Evolutionary conservation across 1,140 invertebrate species (phyloP), one percentile per base, ranked within the genome.

Genomic region (Pseudomyrmex sp.): DNA sequence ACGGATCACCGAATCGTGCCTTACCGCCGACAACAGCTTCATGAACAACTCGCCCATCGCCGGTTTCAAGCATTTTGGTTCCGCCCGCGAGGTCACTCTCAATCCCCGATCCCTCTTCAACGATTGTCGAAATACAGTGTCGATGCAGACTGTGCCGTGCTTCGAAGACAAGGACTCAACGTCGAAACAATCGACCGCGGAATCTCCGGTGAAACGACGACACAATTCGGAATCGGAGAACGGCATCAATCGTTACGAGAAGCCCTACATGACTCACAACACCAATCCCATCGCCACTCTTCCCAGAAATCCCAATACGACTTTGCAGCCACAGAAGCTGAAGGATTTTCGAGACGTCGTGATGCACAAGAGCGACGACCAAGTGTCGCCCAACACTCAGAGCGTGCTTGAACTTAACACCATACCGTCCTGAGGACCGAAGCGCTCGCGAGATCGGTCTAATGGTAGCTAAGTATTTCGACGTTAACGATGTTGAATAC

Each of bases 211-310:
- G 0, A 94, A 94, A 58, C 86, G 92, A 52, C 85, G 93, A 8
- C 91, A 94, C 50, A 94, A 93, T 44, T 94, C 93, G 1, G 94
- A 94, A 66, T 94, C 93, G 4, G 94, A 94, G 23, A 92, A 93
- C 18, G 90, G 92, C 0, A 91, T 92, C 4, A 87, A 92, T 73
- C 75, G 75, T 12, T 85, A 73, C 44, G 93, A 92, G 5, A 88
- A 88, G 5, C 68, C 80, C 1, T 84, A 80, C 2, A 91, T 89
- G 56, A 86, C 85, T 3, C 87, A 89, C 44, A 90, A 92, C 26
- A 92, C 90, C 35, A 93, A 94, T 85, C 93, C 93, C 0, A 94
- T 94, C 9, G 93, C 93, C 0, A 94, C 94, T 4, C 72, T 94
- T 63, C 93, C 93, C 0, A 90, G 94, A 69, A 90, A 93, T 65